Base-by-base conservation (phyloP, 2,797 vertebrate genomes). In the Ambastaia sidthimunki region DNA sequence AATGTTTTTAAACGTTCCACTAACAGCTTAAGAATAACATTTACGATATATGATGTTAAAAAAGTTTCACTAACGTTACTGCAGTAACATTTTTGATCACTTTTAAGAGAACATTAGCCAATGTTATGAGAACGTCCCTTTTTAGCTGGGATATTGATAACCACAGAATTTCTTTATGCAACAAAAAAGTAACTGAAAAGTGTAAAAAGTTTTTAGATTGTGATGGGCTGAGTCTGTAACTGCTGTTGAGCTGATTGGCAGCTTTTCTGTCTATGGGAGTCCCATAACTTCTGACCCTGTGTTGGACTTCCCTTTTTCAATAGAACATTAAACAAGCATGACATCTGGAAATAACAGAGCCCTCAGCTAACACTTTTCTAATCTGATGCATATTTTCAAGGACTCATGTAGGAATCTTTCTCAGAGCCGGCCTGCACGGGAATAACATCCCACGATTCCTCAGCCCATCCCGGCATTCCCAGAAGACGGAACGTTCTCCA, bases 271-370 rank as follows among this genome's bases (percentile, higher is more conserved):
- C n/a, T 47, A 23, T 57, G 65, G 23, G 54, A 52, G 23, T 9
- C 13, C 59, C 28, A 13, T 76, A 60, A 84, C 18, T 47, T 76
- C 71, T 59, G 11, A 19, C 34, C 15, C 3, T 66, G 16, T 1
- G 11, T 21, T 73, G 52, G 59, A 69, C 77, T 78, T 69, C 34
- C 57, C 60, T 59, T 28, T 73, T 81, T 66, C 52, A 23, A 41
- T 31, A 71, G 47, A 80, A 60, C 60, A 57, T 80, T 70, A 77
- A 77, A 76, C 28, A 65, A 73, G 79, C 71, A 75, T 31, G 65
- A 76, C 72, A 78, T 37, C 25, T 25, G 47, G 31, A 67, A 65
- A 34, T 23, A 65, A 37, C 62, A 68, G 48, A 21, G 63, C 28
- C 34, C 72, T 69, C 15, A 12, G 21, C 74, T n/a, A 67, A 73